Conservation (phyloP, 2,797 vertebrate genomes). For the Galaxias olidus region DNA sequence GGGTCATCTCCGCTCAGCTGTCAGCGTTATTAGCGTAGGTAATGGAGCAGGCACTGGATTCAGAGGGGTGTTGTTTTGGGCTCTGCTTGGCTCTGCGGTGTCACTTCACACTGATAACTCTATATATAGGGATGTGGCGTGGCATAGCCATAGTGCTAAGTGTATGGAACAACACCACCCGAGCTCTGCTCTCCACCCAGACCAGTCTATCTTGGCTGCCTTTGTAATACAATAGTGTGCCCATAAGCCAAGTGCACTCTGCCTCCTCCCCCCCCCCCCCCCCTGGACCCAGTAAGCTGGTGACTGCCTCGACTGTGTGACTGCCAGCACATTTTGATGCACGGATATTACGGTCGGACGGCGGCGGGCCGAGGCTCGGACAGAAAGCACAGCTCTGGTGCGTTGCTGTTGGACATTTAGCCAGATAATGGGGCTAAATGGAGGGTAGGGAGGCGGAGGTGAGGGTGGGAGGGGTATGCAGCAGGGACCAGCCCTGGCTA, state of each 20-base stretch:
- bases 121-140: slow-evolving; percentile 92
- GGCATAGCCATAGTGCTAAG: slow-evolving; percentile 80
- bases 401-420: slow-evolving; percentile 65
- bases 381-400: slow-evolving; percentile 55
- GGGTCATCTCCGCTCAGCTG: slow-evolving; percentile 99
- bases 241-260: slow-evolving; percentile 57
- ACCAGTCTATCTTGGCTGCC: slow-evolving; percentile 82
- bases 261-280: slow-evolving; percentile 44
- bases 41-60: slow-evolving; percentile 96
- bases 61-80: slow-evolving; percentile 95
- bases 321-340: slow-evolving; percentile 88
- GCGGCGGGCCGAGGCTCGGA: slow-evolving; percentile 50
- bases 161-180: slow-evolving; percentile 88
- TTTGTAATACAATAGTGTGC: slow-evolving; percentile 72
- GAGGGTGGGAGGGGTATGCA: slow-evolving; percentile 26
- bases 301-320: slow-evolving; percentile 82
- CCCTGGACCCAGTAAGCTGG: slow-evolving; percentile 62
- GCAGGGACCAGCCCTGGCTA: slow-evolving; percentile 57
- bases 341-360: slow-evolving; percentile 57
- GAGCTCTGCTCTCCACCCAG: slow-evolving; percentile 66
- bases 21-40: slow-evolving; percentile 99
- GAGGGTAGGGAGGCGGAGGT: slow-evolving; percentile 45
- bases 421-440: slow-evolving; percentile 68
- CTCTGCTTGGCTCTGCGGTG: slow-evolving; percentile 83
- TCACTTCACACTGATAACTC: slow-evolving; percentile 97